phyloP scores from a whole-genome alignment of 2,113 vertebrate species.

The Platichthys flesus region DNA sequence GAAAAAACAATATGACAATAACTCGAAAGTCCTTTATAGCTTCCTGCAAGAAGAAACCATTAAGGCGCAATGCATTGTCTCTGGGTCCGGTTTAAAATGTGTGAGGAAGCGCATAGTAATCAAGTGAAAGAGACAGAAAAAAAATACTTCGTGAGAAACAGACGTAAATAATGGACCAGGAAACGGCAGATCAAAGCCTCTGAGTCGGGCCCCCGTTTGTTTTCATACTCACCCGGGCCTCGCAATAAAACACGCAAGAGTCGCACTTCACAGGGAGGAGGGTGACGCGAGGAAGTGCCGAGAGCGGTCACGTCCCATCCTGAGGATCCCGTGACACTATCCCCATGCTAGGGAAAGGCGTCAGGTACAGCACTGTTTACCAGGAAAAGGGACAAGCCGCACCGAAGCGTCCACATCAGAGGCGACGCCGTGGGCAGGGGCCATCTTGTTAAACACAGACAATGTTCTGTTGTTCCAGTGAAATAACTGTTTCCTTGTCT shows the following conservation, averaged over 20 bases:
- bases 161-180: conserved; percentile 85
- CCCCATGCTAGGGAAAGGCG: conserved; percentile 57
- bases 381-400: conserved; percentile 79
- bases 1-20: conserved; percentile 46
- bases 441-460: conserved; percentile 70
- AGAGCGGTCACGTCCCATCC: conserved; percentile 81
- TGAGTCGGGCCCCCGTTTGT: conserved; percentile 80
- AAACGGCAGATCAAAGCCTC: conserved; percentile 84
- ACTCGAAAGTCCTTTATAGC: conserved; percentile 78
- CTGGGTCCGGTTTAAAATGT: conserved; percentile 70
- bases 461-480: conserved; percentile 59
- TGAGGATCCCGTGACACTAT: conserved; percentile 78
- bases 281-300: conserved; percentile 78
- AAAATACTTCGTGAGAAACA: conserved; percentile 83
- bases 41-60: conserved; percentile 80
- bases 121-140: conserved; percentile 74
- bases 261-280: conserved; percentile 69
- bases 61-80: conserved; percentile 75
- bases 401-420: conserved; percentile 68
- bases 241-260: conserved; percentile 82
- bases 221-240: conserved; percentile 79
- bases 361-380: conserved; percentile 76
- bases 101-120: conserved; percentile 81
- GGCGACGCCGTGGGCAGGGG: conserved; percentile 43
- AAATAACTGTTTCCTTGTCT: conserved; percentile 10